Evolutionary conservation across 2,113 vertebrate species (phyloP).

Genomic region (Chionis minor): DNA sequence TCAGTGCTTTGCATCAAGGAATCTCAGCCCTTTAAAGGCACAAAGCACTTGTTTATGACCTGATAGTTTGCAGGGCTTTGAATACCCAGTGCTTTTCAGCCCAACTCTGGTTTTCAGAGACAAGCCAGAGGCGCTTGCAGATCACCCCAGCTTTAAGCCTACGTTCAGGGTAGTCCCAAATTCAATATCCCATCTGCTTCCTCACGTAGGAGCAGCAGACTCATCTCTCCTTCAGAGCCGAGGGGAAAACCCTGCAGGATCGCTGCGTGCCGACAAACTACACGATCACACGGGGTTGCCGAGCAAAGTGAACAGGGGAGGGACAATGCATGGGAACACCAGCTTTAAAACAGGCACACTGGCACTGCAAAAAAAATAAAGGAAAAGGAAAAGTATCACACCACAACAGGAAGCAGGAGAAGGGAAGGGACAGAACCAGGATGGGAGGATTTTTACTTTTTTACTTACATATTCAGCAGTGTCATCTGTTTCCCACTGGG

Average conservation of each 20-base stretch:
- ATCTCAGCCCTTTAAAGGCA: background rate
- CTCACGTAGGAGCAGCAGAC: background rate
- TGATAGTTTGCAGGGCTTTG: background rate
- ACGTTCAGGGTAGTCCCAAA: background rate
- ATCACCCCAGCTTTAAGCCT: background rate
- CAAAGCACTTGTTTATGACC: background rate
- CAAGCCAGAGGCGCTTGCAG: background rate
- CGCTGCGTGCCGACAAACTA: background rate
- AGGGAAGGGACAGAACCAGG: slow-evolving; percentile 14
- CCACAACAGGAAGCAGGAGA: background rate
- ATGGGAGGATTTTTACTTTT: background rate
- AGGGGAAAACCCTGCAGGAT: slow-evolving; percentile 13
- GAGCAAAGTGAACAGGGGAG: background rate
- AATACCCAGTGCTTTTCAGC: background rate
- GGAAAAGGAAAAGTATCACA: slow-evolving; percentile 40
- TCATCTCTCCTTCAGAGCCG: background rate
- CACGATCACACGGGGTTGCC: background rate
- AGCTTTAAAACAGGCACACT: background rate
- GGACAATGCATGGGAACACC: background rate
- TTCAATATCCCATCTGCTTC: background rate
- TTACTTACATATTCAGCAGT: slow-evolving; percentile 97
- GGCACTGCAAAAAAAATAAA: background rate
- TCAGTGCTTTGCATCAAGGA: background rate
- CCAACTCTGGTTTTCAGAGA: background rate
- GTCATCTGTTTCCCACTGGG: slow-evolving; percentile 98